These are phyloP conservation scores for Aphrophora alni DNA, from an alignment of 2,888 invertebrate species.

Conservation along the genomic window DNA sequence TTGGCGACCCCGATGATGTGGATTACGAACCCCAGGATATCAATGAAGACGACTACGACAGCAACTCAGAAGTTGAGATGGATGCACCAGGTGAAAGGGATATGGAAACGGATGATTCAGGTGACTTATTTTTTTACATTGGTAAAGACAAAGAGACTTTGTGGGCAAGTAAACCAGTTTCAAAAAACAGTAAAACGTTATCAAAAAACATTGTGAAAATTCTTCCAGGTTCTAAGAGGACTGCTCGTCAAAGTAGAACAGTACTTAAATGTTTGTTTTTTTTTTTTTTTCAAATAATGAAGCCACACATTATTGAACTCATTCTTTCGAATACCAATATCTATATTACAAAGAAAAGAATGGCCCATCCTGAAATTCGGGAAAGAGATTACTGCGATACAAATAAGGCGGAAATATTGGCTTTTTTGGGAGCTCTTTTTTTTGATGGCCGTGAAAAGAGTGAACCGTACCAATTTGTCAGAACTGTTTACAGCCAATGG, in stretches of 20 bases:
- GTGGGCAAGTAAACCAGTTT: background rate
- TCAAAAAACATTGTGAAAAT: background rate
- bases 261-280: conserved; percentile 12
- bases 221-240: background rate
- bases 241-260: background rate
- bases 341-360: background rate
- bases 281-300: conserved; percentile 24
- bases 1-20: too few relatives aligned
- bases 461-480: conserved; percentile 24
- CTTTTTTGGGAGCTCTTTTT: conserved; percentile 30
- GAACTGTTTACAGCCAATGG: conserved; percentile 31
- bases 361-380: background rate
- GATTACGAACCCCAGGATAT: too few relatives aligned
- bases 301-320: conserved; percentile 11
- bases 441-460: conserved; percentile 32
- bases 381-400: conserved; percentile 30
- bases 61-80: too few relatives aligned
- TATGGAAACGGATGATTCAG: too few relatives aligned
- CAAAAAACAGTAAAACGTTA: background rate
- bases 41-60: too few relatives aligned
- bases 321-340: conserved; percentile 29
- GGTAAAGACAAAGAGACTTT: background rate
- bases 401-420: conserved; percentile 20
- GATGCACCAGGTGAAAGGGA: too few relatives aligned
- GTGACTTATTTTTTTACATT: background rate